Evolutionary conservation across 2,888 invertebrate genomes (phyloP), one percentile per base, ranked within the genome.

Genomic region (Erpobdella octoculata): DNA sequence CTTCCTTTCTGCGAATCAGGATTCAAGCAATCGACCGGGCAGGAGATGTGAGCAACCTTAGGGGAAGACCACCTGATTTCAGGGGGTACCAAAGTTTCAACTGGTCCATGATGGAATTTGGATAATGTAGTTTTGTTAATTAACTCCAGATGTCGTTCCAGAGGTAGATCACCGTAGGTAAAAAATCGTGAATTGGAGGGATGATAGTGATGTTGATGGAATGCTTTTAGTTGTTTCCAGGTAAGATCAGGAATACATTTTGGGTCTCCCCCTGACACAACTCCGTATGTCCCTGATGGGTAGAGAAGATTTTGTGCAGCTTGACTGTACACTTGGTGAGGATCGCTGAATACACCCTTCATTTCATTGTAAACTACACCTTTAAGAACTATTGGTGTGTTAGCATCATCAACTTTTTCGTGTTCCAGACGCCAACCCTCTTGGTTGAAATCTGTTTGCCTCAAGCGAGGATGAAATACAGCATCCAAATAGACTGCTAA

Each of bases 361-460:
- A 96, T 96, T 86, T 96, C 95, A 85, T 96, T 96, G 79, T 91
- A 95, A 0, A 96, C 95, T 9, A 96, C 91, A 1, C 95, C 95
- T 85, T 94, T 95, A 72, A 95, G 89, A 0, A 88, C 85, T 53
- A 93, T 86, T 0, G 90, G 88, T 0, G 91, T 90, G 0, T 86
- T 86, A 73, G 86, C 86, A 79, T 94, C 89, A n/a, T 87, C 86
- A 0, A 89, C 83, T 67, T 91, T 87, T 12, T 87, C 84, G 81
- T 93, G 89, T 80, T 95, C 95, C 28, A 96, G 83, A 73, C 95
- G 86, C 94, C 94, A 96, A 1, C 95, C 95, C 85, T 96, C 95
- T 84, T 95, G 94, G 37, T 83, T 85, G 78, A 95, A 96, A 83
- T 96, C 94, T 68, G 89, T 81, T 77, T 91, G 87, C 66, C 88